Conservation (phyloP, 2,888 invertebrate genomes). For the Drosophila cognata region DNA sequence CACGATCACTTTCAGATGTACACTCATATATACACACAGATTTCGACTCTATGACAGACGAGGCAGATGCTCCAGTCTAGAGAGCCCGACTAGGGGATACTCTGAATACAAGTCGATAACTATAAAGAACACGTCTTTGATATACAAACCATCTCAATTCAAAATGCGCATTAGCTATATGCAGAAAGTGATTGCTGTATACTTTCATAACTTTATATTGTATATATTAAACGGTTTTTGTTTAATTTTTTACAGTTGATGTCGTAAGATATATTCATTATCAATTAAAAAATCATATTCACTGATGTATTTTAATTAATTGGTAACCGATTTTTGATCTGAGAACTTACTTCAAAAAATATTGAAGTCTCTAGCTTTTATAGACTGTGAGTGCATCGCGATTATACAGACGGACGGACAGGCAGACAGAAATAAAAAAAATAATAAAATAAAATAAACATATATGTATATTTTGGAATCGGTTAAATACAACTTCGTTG, state of each 20-base stretch:
- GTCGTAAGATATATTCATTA: no score
- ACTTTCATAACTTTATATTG: not conserved
- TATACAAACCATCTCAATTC: not conserved
- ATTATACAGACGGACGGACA: no score
- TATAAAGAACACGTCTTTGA: not conserved
- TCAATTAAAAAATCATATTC: no score
- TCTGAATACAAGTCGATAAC: not conserved
- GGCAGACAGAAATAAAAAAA: no score
- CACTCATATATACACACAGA: constrained; percentile 7
- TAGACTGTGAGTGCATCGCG: no score
- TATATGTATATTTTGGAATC: not conserved
- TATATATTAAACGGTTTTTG: no score
- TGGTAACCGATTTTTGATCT: no score
- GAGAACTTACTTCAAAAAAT: no score
- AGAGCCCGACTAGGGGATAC: not conserved
- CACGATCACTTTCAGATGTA: constrained; percentile 16
- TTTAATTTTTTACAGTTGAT: no score
- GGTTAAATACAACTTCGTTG: not conserved
- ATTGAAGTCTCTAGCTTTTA: no score
- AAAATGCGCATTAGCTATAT: not conserved
- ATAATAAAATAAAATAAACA: no score
- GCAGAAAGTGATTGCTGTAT: not conserved
- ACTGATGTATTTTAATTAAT: no score
- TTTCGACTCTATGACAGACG: not conserved
- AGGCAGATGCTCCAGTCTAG: not conserved